Percentiles rank a stretch among this genome's conserved stretches.
phyloP scores from a whole-genome alignment of 2,113 vertebrate genomes.

The Ctenomys sociabilis region DNA sequence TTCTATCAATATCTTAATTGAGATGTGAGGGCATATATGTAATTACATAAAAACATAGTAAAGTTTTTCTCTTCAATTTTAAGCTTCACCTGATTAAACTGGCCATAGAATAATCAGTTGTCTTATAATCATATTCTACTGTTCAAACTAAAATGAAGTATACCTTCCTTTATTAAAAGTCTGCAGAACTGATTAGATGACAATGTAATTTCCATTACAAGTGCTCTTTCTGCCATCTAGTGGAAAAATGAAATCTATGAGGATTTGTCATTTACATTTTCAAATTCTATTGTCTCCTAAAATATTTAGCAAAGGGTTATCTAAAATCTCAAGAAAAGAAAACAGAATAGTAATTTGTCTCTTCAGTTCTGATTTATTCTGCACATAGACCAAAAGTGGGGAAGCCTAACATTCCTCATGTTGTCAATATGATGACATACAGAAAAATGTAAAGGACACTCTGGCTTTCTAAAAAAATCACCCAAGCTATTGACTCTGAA shows the following conservation, averaged over 20 bases:
- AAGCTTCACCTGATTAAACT: slow-evolving; percentile 79
- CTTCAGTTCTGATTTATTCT: neutral
- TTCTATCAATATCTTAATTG: slow-evolving; percentile 6
- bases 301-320: slow-evolving; percentile 52
- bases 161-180: slow-evolving; percentile 74
- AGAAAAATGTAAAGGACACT: neutral
- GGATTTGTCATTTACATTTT: slow-evolving; percentile 55
- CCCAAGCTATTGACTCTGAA: neutral
- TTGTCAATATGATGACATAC: neutral
- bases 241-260: slow-evolving; percentile 77
- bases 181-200: slow-evolving; percentile 57
- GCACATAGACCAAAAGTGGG: neutral
- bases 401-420: neutral
- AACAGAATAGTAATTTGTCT: neutral
- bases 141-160: slow-evolving; percentile 82
- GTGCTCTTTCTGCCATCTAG: slow-evolving; percentile 89
- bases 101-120: slow-evolving; percentile 79
- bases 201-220: slow-evolving; percentile 70
- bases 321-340: slow-evolving; percentile 56
- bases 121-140: slow-evolving; percentile 74
- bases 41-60: slow-evolving; percentile 59
- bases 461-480: neutral
- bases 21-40: neutral
- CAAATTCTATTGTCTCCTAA: slow-evolving; percentile 57
- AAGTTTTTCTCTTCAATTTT: slow-evolving; percentile 71